These are phyloP conservation scores for Salarias fasciatus DNA, from an alignment of 2,797 vertebrate genomes.

Conservation along the genomic window DNA sequence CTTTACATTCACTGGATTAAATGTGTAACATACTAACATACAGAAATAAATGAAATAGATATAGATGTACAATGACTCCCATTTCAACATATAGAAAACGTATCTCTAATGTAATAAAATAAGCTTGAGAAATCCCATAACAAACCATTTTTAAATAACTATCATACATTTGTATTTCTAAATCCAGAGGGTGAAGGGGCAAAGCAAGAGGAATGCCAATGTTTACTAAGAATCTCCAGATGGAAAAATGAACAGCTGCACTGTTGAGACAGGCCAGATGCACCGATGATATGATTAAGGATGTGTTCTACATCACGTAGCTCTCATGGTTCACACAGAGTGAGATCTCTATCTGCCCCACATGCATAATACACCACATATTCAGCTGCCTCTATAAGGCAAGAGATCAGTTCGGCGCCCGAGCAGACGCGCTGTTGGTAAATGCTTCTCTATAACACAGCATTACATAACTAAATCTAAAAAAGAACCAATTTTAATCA, in stretches of 20 bases:
- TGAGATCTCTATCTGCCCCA: slow-evolving; percentile 38
- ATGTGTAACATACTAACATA: no score
- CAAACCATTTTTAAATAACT: no score
- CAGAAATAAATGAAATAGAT: no score
- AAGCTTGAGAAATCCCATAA: no score
- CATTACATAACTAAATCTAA: no score
- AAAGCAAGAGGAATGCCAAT: slow-evolving; percentile 6
- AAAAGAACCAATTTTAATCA: no score
- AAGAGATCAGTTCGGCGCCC: background rate
- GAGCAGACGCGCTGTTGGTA: background rate
- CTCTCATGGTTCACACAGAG: slow-evolving; percentile 34
- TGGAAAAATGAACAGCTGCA: slow-evolving; percentile 64
- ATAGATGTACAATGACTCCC: no score
- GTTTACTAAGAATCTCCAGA: slow-evolving; percentile 23
- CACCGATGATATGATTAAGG: slow-evolving; percentile 69
- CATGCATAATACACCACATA: slow-evolving; percentile 4
- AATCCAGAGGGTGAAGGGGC: background rate
- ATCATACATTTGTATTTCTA: no score
- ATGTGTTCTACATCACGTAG: slow-evolving; percentile 64
- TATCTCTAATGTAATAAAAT: no score
- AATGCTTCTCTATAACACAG: background rate
- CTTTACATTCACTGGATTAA: no score
- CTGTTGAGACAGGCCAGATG: slow-evolving; percentile 51
- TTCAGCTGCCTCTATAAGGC: background rate
- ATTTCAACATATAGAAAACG: no score